Evolutionary conservation across 2,888 invertebrate genomes (phyloP).

Genomic region (Ariolimax columbianus): DNA sequence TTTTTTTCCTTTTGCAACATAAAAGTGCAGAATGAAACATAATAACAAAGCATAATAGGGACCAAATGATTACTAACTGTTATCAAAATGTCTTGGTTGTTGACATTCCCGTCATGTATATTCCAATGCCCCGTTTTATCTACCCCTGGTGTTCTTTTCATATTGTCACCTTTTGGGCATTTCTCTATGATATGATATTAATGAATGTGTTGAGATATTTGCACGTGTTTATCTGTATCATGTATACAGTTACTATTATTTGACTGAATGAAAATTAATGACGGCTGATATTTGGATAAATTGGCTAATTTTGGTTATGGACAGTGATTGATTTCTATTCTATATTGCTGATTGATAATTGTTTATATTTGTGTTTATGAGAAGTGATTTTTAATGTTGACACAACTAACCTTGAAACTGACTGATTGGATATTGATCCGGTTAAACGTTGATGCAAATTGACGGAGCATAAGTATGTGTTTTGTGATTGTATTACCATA

Average conservation of each 20-base stretch:
- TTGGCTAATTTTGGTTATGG: not conserved
- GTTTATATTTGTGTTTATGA: not conserved
- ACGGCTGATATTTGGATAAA: not conserved
- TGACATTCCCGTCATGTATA: not conserved
- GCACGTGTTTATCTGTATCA: not conserved
- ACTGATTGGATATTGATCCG: not conserved
- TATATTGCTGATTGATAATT: not conserved
- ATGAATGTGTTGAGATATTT: not conserved
- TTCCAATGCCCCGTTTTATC: not conserved
- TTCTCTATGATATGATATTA: not conserved
- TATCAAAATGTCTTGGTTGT: not conserved
- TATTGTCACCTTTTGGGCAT: not conserved
- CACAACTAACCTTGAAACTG: not conserved
- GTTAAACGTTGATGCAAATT: not conserved
- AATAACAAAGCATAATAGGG: not conserved
- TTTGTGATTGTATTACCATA: too few relatives aligned
- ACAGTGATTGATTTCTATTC: not conserved
- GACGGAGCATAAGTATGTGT: not conserved
- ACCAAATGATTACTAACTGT: not conserved
- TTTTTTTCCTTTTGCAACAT: too few relatives aligned
- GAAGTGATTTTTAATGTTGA: not conserved
- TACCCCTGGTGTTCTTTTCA: not conserved
- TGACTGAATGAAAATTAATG: not conserved
- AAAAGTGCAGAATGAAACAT: not conserved
- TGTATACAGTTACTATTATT: not conserved